Evolutionary conservation across 2,888 invertebrate species (phyloP).

Genomic region (Lasioglossum oenotherae): DNA sequence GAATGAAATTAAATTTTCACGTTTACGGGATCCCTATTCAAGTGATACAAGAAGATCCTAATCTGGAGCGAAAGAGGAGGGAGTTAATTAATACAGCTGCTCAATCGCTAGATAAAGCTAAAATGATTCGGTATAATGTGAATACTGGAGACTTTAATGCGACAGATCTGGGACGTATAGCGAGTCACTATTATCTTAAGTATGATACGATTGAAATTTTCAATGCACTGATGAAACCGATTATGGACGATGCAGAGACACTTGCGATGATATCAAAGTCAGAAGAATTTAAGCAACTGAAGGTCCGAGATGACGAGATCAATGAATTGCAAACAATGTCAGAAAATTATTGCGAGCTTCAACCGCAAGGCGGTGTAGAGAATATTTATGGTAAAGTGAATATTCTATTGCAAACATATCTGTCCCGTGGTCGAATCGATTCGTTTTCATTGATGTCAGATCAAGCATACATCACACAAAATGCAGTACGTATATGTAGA

Average conservation of each 20-base stretch:
- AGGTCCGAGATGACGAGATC: constrained; percentile 98
- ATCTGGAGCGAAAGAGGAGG: constrained; percentile 90
- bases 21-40: constrained; percentile 89
- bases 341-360: constrained; percentile 90
- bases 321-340: constrained; percentile 93
- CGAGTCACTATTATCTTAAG: constrained; percentile 99
- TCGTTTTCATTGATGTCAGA: constrained; percentile 95
- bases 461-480: constrained; percentile 95
- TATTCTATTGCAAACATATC: constrained; percentile 95
- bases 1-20: constrained; percentile 96
- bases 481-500: constrained; percentile 94
- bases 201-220: constrained; percentile 97
- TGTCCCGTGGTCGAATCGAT: constrained; percentile 92
- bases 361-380: constrained; percentile 93
- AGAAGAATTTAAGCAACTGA: constrained; percentile 97
- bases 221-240: constrained; percentile 91
- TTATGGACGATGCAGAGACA: constrained; percentile 94
- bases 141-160: constrained; percentile 92
- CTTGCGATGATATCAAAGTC: constrained; percentile 96
- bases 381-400: constrained; percentile 98
- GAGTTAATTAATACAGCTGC: constrained; percentile 93
- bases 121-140: constrained; percentile 96
- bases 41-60: constrained; percentile 91
- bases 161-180: constrained; percentile 97
- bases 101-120: constrained; percentile 94